These are phyloP conservation scores for Sebastes hopkinsi DNA, from an alignment of 2,797 vertebrate genomes.

Conservation along the genomic window DNA sequence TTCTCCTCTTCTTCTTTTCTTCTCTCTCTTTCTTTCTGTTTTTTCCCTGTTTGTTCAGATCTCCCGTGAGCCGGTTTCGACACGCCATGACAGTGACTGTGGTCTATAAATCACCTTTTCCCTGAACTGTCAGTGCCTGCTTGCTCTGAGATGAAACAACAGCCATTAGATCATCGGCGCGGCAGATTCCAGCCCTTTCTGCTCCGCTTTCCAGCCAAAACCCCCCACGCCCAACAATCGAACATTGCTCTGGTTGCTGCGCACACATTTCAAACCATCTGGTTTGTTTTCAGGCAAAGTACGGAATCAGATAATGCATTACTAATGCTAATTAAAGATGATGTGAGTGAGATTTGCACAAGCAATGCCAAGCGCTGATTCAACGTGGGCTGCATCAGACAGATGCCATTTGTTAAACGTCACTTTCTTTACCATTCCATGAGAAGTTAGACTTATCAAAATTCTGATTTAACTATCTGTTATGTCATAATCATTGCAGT, in stretches of 20 bases:
- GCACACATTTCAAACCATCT: constrained; percentile 68
- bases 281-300: constrained; percentile 66
- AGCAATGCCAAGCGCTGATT: constrained; percentile 56
- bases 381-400: constrained; percentile 42
- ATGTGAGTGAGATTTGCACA: constrained; percentile 62
- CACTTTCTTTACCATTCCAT: constrained; percentile 20
- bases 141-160: constrained; percentile 80
- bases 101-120: constrained; percentile 83
- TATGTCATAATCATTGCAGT: background rate
- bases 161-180: constrained; percentile 82
- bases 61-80: constrained; percentile 62
- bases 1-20: constrained; percentile 24
- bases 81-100: constrained; percentile 65
- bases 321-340: constrained; percentile 74
- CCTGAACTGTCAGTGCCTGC: constrained; percentile 72
- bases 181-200: constrained; percentile 65
- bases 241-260: constrained; percentile 41
- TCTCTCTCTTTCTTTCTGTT: constrained; percentile 1
- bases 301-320: constrained; percentile 60
- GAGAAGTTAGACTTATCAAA: background rate
- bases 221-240: constrained; percentile 41
- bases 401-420: constrained; percentile 50
- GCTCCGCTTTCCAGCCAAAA: constrained; percentile 61
- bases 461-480: background rate
- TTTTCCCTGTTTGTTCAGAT: constrained; percentile 36